Conservation (phyloP, 2,797 vertebrate species). For the Notoglanidium macrostoma region DNA sequence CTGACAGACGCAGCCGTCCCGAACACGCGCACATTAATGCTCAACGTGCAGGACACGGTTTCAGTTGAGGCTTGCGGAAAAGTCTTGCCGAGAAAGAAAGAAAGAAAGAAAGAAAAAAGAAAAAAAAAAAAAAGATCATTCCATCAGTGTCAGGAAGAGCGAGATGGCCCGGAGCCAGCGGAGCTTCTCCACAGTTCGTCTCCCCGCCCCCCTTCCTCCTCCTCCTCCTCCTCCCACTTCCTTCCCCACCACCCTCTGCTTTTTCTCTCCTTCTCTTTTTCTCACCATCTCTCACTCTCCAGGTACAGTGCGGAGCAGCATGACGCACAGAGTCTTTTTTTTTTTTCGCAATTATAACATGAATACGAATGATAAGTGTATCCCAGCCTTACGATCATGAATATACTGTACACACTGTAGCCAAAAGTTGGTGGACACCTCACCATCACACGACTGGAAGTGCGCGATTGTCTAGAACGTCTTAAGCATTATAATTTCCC, state of each 20-base stretch:
- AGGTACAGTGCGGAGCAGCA: neutral
- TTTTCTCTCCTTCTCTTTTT: neutral
- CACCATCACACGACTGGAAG: neutral
- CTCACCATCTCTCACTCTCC: constrained; percentile 12
- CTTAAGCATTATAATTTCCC: neutral
- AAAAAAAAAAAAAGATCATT: constrained; percentile 27
- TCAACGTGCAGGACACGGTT: neutral
- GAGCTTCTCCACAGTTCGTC: constrained; percentile 33
- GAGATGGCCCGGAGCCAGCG: constrained; percentile 36
- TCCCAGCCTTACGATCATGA: too few relatives aligned
- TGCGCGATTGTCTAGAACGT: neutral
- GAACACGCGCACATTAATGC: neutral
- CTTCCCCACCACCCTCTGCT: neutral
- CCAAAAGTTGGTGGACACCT: neutral
- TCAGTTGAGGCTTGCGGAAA: neutral
- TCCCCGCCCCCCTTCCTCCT: neutral
- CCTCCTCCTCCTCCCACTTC: constrained; percentile 18
- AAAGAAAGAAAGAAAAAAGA: too few relatives aligned
- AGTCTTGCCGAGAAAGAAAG: constrained; percentile 20
- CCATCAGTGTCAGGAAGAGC: constrained; percentile 49
- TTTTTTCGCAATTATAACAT: neutral
- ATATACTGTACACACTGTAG: too few relatives aligned
- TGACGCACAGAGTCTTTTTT: too few relatives aligned
- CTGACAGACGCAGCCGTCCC: neutral
- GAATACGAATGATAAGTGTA: neutral